These are phyloP conservation scores for Xestobium rufovillosum DNA, from an alignment of 2,888 invertebrate species.

Conservation along the genomic window DNA sequence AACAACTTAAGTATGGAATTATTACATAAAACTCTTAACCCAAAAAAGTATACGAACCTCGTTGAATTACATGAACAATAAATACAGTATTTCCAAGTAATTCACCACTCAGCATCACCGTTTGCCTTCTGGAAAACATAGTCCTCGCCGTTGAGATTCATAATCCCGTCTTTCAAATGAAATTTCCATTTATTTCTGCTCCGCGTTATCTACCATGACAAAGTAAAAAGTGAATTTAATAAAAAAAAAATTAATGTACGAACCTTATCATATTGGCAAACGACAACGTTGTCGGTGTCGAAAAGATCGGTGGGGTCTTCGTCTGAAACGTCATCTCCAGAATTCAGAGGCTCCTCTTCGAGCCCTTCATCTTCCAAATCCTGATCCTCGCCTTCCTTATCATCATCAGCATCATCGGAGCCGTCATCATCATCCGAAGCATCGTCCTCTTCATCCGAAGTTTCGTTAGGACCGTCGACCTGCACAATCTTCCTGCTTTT, in stretches of 20 bases:
- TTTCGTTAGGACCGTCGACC: slow-evolving; percentile 53
- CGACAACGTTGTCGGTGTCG: slow-evolving; percentile 98
- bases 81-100: neutral
- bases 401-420: slow-evolving; percentile 58
- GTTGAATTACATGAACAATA: too few relatives aligned
- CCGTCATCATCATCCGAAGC: slow-evolving; percentile 56
- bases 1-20: too few relatives aligned
- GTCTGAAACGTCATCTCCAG: slow-evolving; percentile 95
- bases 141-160: slow-evolving; percentile 97
- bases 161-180: slow-evolving; percentile 97
- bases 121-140: slow-evolving; percentile 98
- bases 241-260: neutral
- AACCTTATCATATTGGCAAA: slow-evolving; percentile 97
- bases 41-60: too few relatives aligned
- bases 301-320: slow-evolving; percentile 92
- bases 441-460: slow-evolving; percentile 70
- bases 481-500: slow-evolving; percentile 20
- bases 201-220: slow-evolving; percentile 78
- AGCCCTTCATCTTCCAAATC: slow-evolving; percentile 42
- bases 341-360: slow-evolving; percentile 84
- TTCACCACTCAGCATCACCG: slow-evolving; percentile 98
- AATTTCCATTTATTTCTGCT: slow-evolving; percentile 99
- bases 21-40: too few relatives aligned
- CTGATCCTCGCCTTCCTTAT: slow-evolving; percentile 53
- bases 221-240: neutral